phyloP scores from a whole-genome alignment of 2,113 vertebrate species.

The Clarias gariepinus region DNA sequence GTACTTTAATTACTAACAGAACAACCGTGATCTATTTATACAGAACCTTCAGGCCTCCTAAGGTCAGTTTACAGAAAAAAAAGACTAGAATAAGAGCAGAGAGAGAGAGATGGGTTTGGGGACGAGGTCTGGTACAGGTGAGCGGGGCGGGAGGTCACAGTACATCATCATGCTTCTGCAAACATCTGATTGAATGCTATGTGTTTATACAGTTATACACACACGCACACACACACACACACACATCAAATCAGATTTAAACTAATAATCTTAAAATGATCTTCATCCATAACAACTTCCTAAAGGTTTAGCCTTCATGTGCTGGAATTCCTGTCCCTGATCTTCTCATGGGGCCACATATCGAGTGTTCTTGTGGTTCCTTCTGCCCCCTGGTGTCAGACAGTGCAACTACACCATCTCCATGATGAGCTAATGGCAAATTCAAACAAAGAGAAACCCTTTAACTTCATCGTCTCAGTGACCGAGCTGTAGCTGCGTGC shows the following conservation, averaged over 20 bases:
- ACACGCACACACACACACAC: background rate
- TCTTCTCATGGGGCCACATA: background rate
- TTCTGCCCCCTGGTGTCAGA: conserved; percentile 45
- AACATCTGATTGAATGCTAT: background rate
- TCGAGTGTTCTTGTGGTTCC: conserved; percentile 9
- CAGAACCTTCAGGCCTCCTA: background rate
- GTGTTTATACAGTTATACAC: background rate
- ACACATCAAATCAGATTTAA: background rate
- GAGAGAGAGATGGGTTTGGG: background rate
- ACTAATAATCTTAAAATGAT: background rate
- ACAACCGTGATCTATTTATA: background rate
- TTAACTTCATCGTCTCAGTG: background rate
- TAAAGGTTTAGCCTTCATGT: background rate
- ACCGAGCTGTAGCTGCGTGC: background rate
- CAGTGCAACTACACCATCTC: background rate
- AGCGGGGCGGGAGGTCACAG: background rate
- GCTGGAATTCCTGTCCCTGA: background rate
- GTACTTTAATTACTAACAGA: background rate
- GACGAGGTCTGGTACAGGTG: background rate
- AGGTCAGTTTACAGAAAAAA: background rate
- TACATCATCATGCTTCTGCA: background rate
- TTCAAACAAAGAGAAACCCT: background rate
- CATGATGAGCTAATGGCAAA: background rate
- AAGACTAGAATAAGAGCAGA: background rate
- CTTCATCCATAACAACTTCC: background rate